Conservation (phyloP, 2,797 vertebrate species). For the Oophaga sylvatica region DNA sequence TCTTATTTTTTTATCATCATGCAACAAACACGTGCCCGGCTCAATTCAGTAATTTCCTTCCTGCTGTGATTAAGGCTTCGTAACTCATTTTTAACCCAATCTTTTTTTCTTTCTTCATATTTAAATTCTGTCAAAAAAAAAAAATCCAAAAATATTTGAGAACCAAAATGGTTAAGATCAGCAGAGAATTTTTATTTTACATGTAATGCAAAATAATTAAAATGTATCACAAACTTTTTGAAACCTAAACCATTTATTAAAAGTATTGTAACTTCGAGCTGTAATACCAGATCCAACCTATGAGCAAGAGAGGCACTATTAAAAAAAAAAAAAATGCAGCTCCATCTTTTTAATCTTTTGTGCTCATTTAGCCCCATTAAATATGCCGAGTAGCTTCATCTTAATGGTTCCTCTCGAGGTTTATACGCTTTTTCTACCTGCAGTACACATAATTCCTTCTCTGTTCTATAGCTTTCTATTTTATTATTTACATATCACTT, state of each 20-base stretch:
- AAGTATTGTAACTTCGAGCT: not conserved
- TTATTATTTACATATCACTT: not conserved
- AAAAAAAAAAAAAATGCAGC: not conserved
- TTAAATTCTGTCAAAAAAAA: not conserved
- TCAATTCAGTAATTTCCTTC: not conserved
- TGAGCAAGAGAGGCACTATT: not conserved
- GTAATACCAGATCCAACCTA: not conserved
- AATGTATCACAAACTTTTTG: no score
- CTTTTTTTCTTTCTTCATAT: no score
- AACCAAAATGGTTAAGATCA: no score
- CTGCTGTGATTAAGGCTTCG: not conserved
- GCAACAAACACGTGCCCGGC: not conserved
- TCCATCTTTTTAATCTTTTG: not conserved
- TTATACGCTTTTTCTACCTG: not conserved
- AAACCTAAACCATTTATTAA: no score
- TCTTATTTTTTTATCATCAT: no score
- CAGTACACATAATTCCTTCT: not conserved
- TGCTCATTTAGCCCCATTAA: no score
- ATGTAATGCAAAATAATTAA: no score
- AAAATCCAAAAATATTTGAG: not conserved
- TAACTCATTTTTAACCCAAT: not conserved
- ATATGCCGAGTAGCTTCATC: not conserved
- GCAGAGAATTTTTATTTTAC: no score
- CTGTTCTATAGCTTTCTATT: not conserved
- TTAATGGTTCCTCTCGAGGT: not conserved